These are phyloP conservation scores for Cryptophagus acutangulus DNA, from an alignment of 2,888 invertebrate genomes.

Conservation along the genomic window DNA sequence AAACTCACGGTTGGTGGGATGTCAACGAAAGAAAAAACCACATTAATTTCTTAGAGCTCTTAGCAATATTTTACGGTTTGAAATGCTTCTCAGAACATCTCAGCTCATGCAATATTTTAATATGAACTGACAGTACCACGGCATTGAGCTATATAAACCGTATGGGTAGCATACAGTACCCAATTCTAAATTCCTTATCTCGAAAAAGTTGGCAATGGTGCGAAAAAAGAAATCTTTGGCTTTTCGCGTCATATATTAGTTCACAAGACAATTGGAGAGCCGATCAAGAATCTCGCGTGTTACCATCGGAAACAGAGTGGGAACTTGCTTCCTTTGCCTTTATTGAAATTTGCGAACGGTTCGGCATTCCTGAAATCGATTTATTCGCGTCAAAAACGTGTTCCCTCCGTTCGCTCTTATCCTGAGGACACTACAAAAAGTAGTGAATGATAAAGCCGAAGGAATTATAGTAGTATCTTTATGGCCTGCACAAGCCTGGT, in stretches of 20 bases:
- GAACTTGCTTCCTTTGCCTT: constrained; percentile 6
- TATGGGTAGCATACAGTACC: constrained; percentile 25
- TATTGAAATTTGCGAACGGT: not conserved
- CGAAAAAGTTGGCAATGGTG: constrained; percentile 29
- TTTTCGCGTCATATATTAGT: constrained; percentile 25
- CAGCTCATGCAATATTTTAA: constrained; percentile 18
- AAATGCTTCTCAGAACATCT: constrained; percentile 17
- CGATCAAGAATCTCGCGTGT: constrained; percentile 25
- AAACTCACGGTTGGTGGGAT: too few species aligned
- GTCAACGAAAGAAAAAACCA: constrained; percentile 20
- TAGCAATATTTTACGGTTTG: too few species aligned
- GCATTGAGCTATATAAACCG: constrained; percentile 25
- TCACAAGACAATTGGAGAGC: constrained; percentile 24
- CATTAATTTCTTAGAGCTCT: constrained; percentile 28
- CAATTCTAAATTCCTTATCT: constrained; percentile 21
- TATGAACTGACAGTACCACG: constrained; percentile 24
- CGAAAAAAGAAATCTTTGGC: constrained; percentile 22
- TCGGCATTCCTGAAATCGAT: constrained; percentile 11
- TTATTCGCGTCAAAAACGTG: constrained; percentile 11
- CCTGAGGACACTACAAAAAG: not conserved
- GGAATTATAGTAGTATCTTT: too few species aligned
- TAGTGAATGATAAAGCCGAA: constrained; percentile 7
- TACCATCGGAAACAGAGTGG: constrained; percentile 20
- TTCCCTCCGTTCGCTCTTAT: constrained; percentile 5
- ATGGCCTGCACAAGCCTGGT: constrained; percentile 2